These are phyloP conservation scores for Ibycter americanus DNA, from an alignment of 2,797 vertebrate genomes.

Conservation along the genomic window DNA sequence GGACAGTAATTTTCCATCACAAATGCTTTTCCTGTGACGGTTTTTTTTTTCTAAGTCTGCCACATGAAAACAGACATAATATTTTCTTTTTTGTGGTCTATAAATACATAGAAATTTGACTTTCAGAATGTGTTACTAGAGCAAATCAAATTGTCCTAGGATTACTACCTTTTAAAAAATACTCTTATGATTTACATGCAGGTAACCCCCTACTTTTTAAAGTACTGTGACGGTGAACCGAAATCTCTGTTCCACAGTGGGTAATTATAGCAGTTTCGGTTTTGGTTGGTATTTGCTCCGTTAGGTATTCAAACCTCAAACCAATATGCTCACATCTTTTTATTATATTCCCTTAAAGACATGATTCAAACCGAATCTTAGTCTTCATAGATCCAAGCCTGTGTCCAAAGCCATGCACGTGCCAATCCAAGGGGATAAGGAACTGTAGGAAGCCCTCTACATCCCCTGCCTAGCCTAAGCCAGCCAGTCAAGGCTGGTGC, in stretches of 20 bases:
- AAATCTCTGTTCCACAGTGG: neutral
- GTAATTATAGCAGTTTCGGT: neutral
- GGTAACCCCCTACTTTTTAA: neutral
- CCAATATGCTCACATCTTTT: neutral
- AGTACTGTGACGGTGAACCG: neutral
- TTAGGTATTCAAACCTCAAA: neutral
- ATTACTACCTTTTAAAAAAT: neutral
- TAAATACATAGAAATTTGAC: constrained; percentile 33
- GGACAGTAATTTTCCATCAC: constrained; percentile 21
- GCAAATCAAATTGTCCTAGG: neutral
- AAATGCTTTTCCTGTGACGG: constrained; percentile 20
- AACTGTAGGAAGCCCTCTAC: neutral
- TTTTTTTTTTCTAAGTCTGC: constrained; percentile 30
- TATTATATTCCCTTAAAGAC: neutral
- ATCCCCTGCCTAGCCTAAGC: neutral
- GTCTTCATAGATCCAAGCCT: neutral
- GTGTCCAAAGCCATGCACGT: neutral
- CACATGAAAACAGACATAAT: constrained; percentile 30
- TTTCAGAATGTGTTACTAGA: neutral
- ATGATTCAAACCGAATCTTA: neutral
- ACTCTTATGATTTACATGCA: neutral
- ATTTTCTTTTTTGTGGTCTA: constrained; percentile 38
- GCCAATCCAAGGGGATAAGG: rapidly evolving
- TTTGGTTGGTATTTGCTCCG: neutral
- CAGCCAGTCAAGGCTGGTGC: neutral